phyloP scores from a whole-genome alignment of 2,113 vertebrate species.

The Ursus arctos region DNA sequence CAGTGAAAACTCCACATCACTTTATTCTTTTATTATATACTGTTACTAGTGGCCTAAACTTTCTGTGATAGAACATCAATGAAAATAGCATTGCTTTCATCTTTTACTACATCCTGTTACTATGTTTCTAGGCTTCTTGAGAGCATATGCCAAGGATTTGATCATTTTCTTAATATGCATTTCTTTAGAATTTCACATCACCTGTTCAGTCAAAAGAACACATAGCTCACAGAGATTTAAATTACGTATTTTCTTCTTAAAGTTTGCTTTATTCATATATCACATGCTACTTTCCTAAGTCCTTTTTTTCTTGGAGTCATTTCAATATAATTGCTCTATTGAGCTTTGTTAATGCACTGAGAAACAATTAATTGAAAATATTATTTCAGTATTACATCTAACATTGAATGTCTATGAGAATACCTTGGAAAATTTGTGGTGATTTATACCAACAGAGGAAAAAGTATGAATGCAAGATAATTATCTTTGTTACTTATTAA shows the following conservation, averaged over 20 bases:
- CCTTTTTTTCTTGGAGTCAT: not conserved
- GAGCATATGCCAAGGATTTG: not conserved
- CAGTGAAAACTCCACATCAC: slow-evolving; percentile 56
- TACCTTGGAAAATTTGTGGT: not conserved
- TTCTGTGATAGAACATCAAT: slow-evolving; percentile 51
- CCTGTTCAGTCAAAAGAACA: not conserved
- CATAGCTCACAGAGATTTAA: not conserved
- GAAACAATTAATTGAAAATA: not conserved
- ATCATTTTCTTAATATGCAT: not conserved
- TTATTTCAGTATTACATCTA: not conserved
- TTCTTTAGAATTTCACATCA: not conserved
- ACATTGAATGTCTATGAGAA: not conserved
- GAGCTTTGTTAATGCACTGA: not conserved
- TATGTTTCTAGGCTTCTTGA: not conserved
- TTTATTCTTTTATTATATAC: slow-evolving; percentile 68
- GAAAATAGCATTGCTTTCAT: not conserved
- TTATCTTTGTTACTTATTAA: not conserved
- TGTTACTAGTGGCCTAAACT: slow-evolving; percentile 45
- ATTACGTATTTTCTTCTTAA: not conserved
- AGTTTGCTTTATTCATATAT: not conserved
- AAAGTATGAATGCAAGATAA: not conserved
- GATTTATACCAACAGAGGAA: not conserved
- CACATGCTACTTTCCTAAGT: not conserved
- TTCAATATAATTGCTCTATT: not conserved
- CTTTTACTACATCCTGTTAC: not conserved